Base-by-base conservation (phyloP, 2,797 vertebrate species). In the Catostomus latipinnis region DNA sequence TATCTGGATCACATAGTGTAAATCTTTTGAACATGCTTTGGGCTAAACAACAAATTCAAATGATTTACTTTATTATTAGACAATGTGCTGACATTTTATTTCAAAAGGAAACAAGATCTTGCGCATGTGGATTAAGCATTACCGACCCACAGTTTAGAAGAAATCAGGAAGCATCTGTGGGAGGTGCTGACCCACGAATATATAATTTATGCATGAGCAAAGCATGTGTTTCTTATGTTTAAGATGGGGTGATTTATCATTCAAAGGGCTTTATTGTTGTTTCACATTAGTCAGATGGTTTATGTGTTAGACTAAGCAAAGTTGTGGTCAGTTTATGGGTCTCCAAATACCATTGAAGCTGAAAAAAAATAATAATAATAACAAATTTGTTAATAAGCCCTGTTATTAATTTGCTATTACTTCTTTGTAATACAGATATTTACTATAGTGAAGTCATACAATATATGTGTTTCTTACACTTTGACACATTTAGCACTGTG, bases 241-340 rank as follows among this genome's bases (percentile, higher is more conserved):
- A 22, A 22, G 22, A 22, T 22, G 22, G 22, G 22, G 22, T 22
- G 22, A 22, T 22, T 22, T 22, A 22, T 22, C 22, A 22, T 22
- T 22, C 22, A 22, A 22, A 22, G 22, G 22, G 22, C 22, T 22
- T 22, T 22, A 22, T 22, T 22, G 22, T 22, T 22, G 22, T 22
- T 22, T 22, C 22, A 22, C 22, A 22, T 22, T 22, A 22, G 22
- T 22, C 22, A 22, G 22, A 22, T 14, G n/a, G 4, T 63, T 66
- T 43, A 48, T 18, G 10, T 34, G 70, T 50, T 56, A 57, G 45
- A 2, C 45, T 52, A 6, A 8, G 54, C 10, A 13, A 6, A 7
- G 1, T 8, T 54, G 14, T 54, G 49, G 45, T 62, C 12, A 45
- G 71, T 74, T 82, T 11, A 81, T 56, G n/a, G 58, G 8, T 18